Conservation (phyloP, 2,113 vertebrate species). For the Colinus virginianus region DNA sequence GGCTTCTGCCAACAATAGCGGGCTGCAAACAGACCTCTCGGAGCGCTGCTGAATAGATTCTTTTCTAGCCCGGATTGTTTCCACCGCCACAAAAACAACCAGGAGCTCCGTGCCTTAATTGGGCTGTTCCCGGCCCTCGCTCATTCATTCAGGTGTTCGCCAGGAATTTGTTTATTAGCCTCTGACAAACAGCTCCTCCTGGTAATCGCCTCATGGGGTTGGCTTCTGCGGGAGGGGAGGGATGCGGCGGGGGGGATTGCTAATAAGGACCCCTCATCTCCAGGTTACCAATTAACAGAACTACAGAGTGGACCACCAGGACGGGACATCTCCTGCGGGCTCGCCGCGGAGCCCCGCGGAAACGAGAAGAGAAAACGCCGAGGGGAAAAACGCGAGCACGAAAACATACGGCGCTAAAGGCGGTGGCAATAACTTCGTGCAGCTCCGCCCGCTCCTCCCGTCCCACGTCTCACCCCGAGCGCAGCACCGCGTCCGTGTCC, state of each 20-base stretch:
- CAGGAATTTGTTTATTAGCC: slow-evolving; percentile 76
- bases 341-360: background rate
- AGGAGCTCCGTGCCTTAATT: slow-evolving; percentile 82
- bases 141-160: slow-evolving; percentile 78
- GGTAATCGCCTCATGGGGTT: slow-evolving; percentile 86
- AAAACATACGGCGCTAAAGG: background rate
- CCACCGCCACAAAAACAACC: slow-evolving; percentile 72
- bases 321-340: slow-evolving; percentile 17
- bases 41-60: slow-evolving; percentile 26
- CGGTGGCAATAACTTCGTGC: background rate
- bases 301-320: slow-evolving; percentile 82
- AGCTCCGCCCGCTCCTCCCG: no score
- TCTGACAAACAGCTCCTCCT: slow-evolving; percentile 84
- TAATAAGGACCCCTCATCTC: slow-evolving; percentile 83
- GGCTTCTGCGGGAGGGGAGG: slow-evolving; percentile 67
- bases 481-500: background rate
- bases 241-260: slow-evolving; percentile 60
- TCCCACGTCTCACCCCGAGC: background rate
- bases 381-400: background rate
- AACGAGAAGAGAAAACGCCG: background rate
- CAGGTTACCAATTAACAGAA: slow-evolving; percentile 86
- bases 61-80: slow-evolving; percentile 66
- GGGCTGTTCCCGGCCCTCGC: slow-evolving; percentile 68
- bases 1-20: slow-evolving; percentile 57
- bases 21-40: slow-evolving; percentile 66